A percentile compares a stretch with the other conserved stretches of the same genome.
Evolutionary conservation across 2,888 invertebrate species (phyloP).

Genomic region (Leptinotarsa tumamoca): DNA sequence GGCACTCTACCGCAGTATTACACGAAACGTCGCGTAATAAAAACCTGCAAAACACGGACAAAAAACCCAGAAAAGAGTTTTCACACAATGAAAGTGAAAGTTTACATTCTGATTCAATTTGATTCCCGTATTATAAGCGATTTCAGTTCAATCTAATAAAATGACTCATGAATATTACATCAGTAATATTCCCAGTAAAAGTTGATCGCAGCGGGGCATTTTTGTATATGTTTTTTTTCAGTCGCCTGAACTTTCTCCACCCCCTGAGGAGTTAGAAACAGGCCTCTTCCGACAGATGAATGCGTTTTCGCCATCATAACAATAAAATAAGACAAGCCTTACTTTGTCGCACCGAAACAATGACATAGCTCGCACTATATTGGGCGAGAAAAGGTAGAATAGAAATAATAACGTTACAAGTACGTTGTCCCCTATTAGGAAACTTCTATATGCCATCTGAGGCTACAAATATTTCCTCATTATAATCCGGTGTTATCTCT

Average conservation of each 20-base stretch:
- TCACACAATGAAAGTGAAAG: no score
- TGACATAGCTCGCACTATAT: conserved; percentile 28
- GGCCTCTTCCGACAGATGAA: neutral
- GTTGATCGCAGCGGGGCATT: neutral
- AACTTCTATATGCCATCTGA: conserved; percentile 28
- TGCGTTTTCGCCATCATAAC: neutral
- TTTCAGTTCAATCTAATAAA: no score
- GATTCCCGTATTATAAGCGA: no score
- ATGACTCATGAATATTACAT: no score
- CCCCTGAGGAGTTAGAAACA: neutral
- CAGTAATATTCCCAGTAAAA: no score
- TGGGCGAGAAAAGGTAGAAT: conserved; percentile 23
- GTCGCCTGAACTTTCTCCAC: neutral
- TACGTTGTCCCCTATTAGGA: conserved; percentile 25
- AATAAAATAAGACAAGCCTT: conserved; percentile 3
- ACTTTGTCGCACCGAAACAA: conserved; percentile 15
- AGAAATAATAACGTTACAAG: conserved; percentile 9
- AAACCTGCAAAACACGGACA: no score
- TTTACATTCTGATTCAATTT: no score
- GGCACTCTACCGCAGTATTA: no score
- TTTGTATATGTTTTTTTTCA: neutral
- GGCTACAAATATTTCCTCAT: conserved; percentile 22
- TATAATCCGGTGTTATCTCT: conserved; percentile 27
- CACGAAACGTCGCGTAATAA: no score
- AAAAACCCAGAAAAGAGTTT: no score